A percentile compares a stretch with the other conserved stretches of the same genome.
Evolutionary conservation across 1,140 invertebrate species (phyloP).

Genomic region (Drosophila rufa): DNA sequence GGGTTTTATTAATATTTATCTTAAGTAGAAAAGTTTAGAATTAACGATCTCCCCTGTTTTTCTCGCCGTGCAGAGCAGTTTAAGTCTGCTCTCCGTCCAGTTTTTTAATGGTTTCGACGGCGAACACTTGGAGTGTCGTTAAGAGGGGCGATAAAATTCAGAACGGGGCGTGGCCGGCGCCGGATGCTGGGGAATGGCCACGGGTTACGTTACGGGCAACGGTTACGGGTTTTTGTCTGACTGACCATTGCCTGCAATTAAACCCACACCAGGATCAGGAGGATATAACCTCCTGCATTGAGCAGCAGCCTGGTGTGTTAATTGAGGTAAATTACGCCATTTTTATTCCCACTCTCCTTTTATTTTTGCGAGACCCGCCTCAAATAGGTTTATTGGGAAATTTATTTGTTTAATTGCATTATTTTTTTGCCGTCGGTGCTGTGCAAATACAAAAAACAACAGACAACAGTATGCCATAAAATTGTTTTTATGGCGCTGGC

Average conservation of each 20-base stretch:
- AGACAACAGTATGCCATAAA: slow-evolving; percentile 62
- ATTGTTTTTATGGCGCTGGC: slow-evolving; percentile 57
- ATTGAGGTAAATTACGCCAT: slow-evolving; percentile 81
- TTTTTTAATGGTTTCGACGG: slow-evolving; percentile 61
- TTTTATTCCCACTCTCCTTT: slow-evolving; percentile 35
- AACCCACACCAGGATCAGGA: slow-evolving; percentile 54
- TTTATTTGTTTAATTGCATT: slow-evolving; percentile 81
- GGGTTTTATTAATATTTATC: too few relatives aligned
- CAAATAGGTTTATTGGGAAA: slow-evolving; percentile 73
- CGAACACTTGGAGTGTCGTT: slow-evolving; percentile 77
- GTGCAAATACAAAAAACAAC: not conserved
- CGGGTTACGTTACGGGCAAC: slow-evolving; percentile 27
- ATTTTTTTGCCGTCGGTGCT: slow-evolving; percentile 30
- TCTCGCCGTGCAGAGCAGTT: slow-evolving; percentile 18
- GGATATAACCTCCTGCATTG: slow-evolving; percentile 38
- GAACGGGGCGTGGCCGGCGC: slow-evolving; percentile 42
- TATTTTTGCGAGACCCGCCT: slow-evolving; percentile 12
- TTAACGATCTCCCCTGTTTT: not conserved
- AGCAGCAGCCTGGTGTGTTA: slow-evolving; percentile 70
- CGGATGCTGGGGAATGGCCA: slow-evolving; percentile 44
- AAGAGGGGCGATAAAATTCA: slow-evolving; percentile 77
- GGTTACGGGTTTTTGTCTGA: slow-evolving; percentile 58
- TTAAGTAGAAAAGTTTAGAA: too few relatives aligned
- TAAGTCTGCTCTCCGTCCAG: slow-evolving; percentile 39
- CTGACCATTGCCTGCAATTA: slow-evolving; percentile 80